Evolutionary conservation across 1,140 invertebrate species (phyloP), one percentile per base, ranked within the genome.

Genomic region (Cylas formicarius): DNA sequence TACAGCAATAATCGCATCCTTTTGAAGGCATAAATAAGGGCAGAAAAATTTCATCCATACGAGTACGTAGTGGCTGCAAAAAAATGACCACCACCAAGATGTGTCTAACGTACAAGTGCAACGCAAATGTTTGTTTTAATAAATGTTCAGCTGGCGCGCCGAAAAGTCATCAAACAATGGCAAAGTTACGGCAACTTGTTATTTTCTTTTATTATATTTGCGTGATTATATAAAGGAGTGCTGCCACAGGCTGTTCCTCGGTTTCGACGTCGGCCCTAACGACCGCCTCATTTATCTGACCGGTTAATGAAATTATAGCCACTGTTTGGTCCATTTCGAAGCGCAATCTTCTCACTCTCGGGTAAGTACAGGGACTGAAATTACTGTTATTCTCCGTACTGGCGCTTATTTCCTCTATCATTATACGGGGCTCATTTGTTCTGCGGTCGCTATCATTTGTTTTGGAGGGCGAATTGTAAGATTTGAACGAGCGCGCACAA

Each of bases 41-140:
- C n/a, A n/a, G n/a, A n/a, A n/a, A n/a, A n/a, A n/a, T n/a, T n/a
- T n/a, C n/a, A n/a, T n/a, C n/a, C n/a, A n/a, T n/a, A n/a, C n/a
- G n/a, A n/a, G n/a, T n/a, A n/a, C n/a, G n/a, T n/a, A 38, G 33
- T 38, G 31, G 34, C 24, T 7, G 19, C 2, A 46, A 38, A 13
- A 40, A 40, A 47, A 47, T 39, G 39, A 31, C 39, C 41, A 37
- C 21, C 11, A 34, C 36, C 36, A 47, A 40, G 21, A 34, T 47
- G 34, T 37, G 44, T 32, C 43, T 38, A 46, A 39, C 33, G 44
- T 47, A 27, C 14, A 16, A 47, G 37, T 47, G 31, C 37, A 24
- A 47, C 36, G 44, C 41, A 40, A 47, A 47, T 39, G 29, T 40
- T 47, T 40, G 37, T 40, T 47, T 47, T 47, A 39, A 47, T 47